Evolutionary conservation across 2,888 invertebrate species (phyloP).

Genomic region (Gortyna flavago): DNA sequence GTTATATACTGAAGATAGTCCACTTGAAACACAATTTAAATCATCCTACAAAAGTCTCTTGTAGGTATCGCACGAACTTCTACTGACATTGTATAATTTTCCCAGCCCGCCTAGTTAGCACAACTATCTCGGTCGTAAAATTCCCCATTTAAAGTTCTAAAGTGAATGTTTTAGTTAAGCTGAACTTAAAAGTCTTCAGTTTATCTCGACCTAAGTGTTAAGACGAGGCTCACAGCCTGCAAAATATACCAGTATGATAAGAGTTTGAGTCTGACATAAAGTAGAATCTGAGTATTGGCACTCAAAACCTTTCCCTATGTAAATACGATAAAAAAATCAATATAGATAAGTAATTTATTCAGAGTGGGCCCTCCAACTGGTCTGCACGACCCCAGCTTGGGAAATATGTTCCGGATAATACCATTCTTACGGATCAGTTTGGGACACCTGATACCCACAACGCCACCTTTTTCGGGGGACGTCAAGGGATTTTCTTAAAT

Average conservation of each 20-base stretch:
- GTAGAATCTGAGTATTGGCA: conserved; percentile 50
- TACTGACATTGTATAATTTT: conserved; percentile 12
- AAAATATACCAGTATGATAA: conserved; percentile 59
- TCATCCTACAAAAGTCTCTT: not conserved
- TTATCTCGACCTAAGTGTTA: conserved; percentile 54
- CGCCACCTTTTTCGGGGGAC: conserved; percentile 73
- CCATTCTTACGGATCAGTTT: conserved; percentile 84
- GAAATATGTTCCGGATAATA: conserved; percentile 87
- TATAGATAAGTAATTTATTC: conserved; percentile 86
- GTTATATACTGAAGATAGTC: not conserved
- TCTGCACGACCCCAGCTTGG: conserved; percentile 79
- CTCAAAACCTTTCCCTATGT: conserved; percentile 70
- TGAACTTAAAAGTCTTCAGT: conserved; percentile 41
- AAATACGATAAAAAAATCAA: conserved; percentile 75
- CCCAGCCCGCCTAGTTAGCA: conserved; percentile 18
- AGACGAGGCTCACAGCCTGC: conserved; percentile 31
- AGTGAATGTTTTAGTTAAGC: conserved; percentile 44
- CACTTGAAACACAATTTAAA: not conserved
- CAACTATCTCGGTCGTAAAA: conserved; percentile 45
- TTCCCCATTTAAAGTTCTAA: conserved; percentile 53
- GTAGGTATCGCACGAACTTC: not conserved
- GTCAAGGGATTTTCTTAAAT: conserved; percentile 77
- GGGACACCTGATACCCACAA: conserved; percentile 86
- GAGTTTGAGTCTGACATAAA: conserved; percentile 52
- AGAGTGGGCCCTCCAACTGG: conserved; percentile 77